phyloP scores from a whole-genome alignment of 1,140 invertebrate species.

The Lutraria rhynchaena region DNA sequence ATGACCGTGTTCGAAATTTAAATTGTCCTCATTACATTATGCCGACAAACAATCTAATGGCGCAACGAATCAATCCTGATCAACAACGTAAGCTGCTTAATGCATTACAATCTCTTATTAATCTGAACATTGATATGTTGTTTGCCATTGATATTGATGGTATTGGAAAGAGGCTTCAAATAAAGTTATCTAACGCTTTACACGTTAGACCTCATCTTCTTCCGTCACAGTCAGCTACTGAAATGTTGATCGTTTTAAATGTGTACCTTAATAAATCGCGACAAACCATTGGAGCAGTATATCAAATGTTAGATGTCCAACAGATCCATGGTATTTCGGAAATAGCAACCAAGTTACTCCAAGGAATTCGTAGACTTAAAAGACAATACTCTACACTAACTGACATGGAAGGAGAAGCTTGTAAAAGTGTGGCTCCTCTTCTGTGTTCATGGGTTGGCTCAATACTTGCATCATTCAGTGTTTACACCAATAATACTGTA shows the following conservation, averaged over 20 bases:
- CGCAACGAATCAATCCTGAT: background rate
- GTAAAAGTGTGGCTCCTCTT: background rate
- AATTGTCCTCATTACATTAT: constrained; percentile 9
- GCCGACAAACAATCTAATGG: constrained; percentile 2
- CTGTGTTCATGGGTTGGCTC: background rate
- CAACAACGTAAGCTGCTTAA: background rate
- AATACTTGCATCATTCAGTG: background rate
- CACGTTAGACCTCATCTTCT: background rate
- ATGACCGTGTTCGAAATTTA: background rate
- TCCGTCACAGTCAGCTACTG: background rate
- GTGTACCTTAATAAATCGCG: background rate
- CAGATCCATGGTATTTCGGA: background rate
- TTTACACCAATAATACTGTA: background rate
- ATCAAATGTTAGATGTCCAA: background rate
- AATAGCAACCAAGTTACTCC: background rate
- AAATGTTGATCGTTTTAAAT: too few relatives aligned
- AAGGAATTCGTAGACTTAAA: background rate
- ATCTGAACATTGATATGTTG: background rate
- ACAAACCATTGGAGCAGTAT: background rate
- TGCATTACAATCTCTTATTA: background rate
- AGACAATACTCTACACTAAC: background rate
- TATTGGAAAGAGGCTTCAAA: background rate
- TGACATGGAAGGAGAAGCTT: background rate
- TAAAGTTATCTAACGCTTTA: background rate
- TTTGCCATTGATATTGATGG: background rate